These are phyloP conservation scores for Trachops cirrhosus DNA, from an alignment of 2,797 vertebrate species.

Conservation along the genomic window DNA sequence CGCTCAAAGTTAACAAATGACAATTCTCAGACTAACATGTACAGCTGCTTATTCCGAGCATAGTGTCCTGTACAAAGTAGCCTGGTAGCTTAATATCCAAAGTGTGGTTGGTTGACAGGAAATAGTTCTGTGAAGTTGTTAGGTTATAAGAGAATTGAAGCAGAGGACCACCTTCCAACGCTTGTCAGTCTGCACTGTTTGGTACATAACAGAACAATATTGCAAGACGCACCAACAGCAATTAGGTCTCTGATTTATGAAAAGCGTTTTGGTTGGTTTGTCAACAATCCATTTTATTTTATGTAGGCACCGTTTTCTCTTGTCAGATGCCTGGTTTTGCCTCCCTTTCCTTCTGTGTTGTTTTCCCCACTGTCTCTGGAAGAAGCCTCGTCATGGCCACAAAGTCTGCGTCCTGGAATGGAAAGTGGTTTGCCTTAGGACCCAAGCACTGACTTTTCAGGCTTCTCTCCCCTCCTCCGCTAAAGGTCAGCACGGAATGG, in stretches of 20 bases:
- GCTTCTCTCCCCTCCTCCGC: neutral
- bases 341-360: neutral
- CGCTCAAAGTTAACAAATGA: neutral
- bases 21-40: neutral
- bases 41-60: neutral
- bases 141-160: neutral
- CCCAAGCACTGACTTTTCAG: neutral
- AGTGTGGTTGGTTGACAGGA: neutral
- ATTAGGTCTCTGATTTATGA: neutral
- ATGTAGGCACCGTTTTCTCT: neutral
- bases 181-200: neutral
- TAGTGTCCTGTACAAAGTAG: neutral
- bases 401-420: neutral
- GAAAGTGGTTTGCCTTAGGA: neutral
- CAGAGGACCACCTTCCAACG: neutral
- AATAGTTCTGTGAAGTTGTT: neutral
- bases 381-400: neutral
- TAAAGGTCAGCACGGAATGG: slow-evolving; percentile 17
- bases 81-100: neutral
- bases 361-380: neutral
- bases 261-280: neutral
- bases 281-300: neutral
- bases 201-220: neutral
- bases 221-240: neutral
- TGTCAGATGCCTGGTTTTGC: neutral